Evolutionary conservation across 2,113 vertebrate species (phyloP).

Genomic region (Orientallactaga bullata): DNA sequence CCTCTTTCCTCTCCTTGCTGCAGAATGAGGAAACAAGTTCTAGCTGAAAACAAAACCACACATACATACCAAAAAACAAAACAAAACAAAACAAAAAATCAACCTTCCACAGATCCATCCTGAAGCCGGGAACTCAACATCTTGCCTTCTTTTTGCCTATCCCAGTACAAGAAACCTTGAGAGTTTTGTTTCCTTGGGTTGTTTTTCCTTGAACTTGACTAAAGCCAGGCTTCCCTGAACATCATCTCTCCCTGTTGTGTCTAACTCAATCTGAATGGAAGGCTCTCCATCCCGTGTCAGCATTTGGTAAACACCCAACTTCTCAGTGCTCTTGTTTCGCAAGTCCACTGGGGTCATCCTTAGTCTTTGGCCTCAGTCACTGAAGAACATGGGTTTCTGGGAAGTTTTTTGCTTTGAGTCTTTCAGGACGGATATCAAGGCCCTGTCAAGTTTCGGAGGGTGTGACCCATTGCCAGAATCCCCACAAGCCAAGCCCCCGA

Average conservation of each 20-base stretch:
- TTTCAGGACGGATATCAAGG: slow-evolving; percentile 69
- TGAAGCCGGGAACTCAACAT: background rate
- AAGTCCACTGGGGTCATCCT: slow-evolving; percentile 16
- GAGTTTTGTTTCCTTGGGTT: slow-evolving; percentile 48
- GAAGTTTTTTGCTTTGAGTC: slow-evolving; percentile 65
- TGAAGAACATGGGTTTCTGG: slow-evolving; percentile 68
- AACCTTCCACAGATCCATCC: slow-evolving; percentile 32
- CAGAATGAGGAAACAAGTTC: slow-evolving; percentile 61
- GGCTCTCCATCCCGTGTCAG: background rate
- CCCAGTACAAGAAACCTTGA: background rate
- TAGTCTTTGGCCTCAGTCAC: slow-evolving; percentile 61
- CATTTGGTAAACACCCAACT: background rate
- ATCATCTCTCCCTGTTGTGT: slow-evolving; percentile 47
- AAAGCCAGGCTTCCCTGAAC: slow-evolving; percentile 59
- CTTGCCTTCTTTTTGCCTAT: slow-evolving; percentile 16
- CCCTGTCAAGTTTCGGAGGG: slow-evolving; percentile 75
- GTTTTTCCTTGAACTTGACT: slow-evolving; percentile 34
- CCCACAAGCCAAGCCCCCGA: slow-evolving; percentile 69
- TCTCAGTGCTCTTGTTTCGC: background rate
- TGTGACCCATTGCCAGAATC: slow-evolving; percentile 78
- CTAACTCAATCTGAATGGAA: background rate
- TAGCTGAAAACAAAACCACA: slow-evolving; percentile 54
- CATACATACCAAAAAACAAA: too few species aligned
- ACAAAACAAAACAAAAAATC: background rate
- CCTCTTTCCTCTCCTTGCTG: slow-evolving; percentile 37